phyloP scores from a whole-genome alignment of 2,888 invertebrate species.

The Microctonus aethiopoides region DNA sequence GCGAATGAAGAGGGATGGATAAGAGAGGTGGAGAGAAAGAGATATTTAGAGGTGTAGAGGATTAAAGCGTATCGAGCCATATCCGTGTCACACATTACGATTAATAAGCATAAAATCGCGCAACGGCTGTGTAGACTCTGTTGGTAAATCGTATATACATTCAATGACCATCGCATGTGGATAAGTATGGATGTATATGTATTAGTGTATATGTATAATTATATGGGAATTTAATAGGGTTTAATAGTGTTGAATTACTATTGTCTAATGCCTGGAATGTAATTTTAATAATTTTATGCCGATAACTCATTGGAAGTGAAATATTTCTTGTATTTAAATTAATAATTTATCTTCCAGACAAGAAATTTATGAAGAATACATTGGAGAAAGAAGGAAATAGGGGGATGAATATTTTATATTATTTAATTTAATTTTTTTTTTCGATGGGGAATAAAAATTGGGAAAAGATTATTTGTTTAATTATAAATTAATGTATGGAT shows the following conservation, averaged over 20 bases:
- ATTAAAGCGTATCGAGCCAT: conserved; percentile 43
- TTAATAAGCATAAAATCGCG: conserved; percentile 60
- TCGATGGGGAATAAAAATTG: too few species aligned
- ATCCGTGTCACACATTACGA: conserved; percentile 50
- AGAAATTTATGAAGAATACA: too few species aligned
- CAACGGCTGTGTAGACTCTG: conserved; percentile 25
- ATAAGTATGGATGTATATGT: background rate
- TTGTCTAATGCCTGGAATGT: too few species aligned
- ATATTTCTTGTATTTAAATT: background rate
- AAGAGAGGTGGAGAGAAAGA: conserved; percentile 22
- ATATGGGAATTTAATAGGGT: background rate
- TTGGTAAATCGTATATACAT: background rate
- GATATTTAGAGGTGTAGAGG: too few species aligned
- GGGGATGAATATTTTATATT: too few species aligned
- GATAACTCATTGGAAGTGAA: background rate
- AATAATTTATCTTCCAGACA: too few species aligned
- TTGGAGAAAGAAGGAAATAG: background rate
- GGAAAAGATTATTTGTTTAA: too few species aligned
- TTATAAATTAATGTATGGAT: too few species aligned
- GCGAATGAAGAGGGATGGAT: background rate
- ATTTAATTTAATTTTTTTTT: too few species aligned
- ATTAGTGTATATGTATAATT: background rate
- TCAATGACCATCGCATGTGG: background rate
- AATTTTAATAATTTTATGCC: background rate
- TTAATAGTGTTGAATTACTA: background rate